Evolutionary conservation across 30 jellyfish, hydroid and myxozoan genomes (phyloP), one percentile per base, ranked within the genome.

Genomic region (Sanderia malayensis): DNA sequence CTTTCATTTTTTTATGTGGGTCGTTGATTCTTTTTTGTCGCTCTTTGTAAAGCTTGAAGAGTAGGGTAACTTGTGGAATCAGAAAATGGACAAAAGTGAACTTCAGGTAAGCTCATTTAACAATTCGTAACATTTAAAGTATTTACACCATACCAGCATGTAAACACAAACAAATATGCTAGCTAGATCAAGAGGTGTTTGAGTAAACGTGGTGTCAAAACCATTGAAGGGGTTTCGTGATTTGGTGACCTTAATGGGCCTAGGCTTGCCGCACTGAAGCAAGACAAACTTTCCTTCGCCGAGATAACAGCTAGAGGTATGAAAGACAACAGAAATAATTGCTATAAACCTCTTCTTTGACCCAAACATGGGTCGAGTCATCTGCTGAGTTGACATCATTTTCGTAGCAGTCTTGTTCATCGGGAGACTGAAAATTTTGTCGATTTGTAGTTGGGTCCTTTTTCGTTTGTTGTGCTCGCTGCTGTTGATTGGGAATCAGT

Each of bases 341-440:
- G 20, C 33, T 30, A 46, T 49, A 26, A 21, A 63, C 87, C 87
- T 76, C 87, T 17, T 76, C 87, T 37, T 76, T 76, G 67, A 76
- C 87, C 87, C 87, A 76, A 17, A 76, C 87, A 61, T 76, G 87
- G 27, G 59, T 76, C 0, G 80, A 15, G 19, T 76, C 87, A 22
- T 76, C 87, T 4, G 63, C 61, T 29, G 80, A 29, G 44, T 33
- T 2, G 9, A 46, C 87, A 34, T 75, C 67, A 62, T 46, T 75
- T 21, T 76, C 87, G 61, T 76, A 76, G 34, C 61, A 73, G 25
- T 76, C 87, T 23, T 63, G 78, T 46, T 76, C 87, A 1, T 67
- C 79, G 18, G 86, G 86, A 29, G 86, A 58, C 15, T 58, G 64
- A 8, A 74, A 55, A 37, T 4, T 13, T 37, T 37, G 52, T 37